A percentile compares a stretch with the other conserved stretches of the same genome.
Evolutionary conservation across 2,888 invertebrate species (phyloP).

Genomic region (Volucella zonaria): DNA sequence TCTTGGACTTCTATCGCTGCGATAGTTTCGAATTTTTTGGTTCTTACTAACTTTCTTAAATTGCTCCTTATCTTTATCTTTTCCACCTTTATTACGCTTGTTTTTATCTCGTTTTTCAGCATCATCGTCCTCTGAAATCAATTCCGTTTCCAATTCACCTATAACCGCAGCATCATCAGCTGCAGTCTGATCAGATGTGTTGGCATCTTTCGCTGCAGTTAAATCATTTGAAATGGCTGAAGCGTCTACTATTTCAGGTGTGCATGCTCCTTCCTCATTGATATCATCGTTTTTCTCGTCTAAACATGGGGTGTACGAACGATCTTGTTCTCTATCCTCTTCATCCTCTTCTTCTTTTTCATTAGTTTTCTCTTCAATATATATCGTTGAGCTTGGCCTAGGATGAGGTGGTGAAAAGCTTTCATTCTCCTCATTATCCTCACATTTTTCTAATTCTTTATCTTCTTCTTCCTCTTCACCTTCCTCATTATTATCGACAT

Average conservation of each 20-base stretch:
- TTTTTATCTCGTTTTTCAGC: conserved; percentile 78
- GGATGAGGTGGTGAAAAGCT: conserved; percentile 19
- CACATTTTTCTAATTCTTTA: conserved; percentile 47
- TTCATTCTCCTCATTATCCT: conserved; percentile 55
- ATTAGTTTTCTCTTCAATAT: conserved; percentile 23
- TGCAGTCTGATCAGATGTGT: conserved; percentile 43
- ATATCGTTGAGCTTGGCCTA: conserved; percentile 10
- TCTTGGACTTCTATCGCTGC: conserved; percentile 84
- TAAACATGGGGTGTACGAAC: conserved; percentile 89
- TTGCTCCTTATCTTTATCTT: conserved; percentile 82
- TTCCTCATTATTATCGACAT: conserved; percentile 29
- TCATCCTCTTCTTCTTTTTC: conserved; percentile 37
- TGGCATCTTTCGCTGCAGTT: conserved; percentile 34
- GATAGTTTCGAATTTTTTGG: conserved; percentile 90
- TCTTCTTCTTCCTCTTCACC: conserved; percentile 18
- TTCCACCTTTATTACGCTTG: conserved; percentile 75
- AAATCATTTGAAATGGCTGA: neutral
- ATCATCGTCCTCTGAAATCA: conserved; percentile 89
- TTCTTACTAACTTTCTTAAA: conserved; percentile 92
- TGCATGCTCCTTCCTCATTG: conserved; percentile 55
- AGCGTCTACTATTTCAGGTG: conserved; percentile 55
- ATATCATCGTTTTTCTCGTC: conserved; percentile 85
- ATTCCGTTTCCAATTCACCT: conserved; percentile 88
- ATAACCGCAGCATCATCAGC: conserved; percentile 76
- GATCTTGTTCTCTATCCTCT: conserved; percentile 84